Percentiles rank a stretch among this genome's conserved stretches.
These are phyloP conservation scores for Chloropsis cyanopogon DNA, from an alignment of 2,113 vertebrate species.

Conservation along the genomic window DNA sequence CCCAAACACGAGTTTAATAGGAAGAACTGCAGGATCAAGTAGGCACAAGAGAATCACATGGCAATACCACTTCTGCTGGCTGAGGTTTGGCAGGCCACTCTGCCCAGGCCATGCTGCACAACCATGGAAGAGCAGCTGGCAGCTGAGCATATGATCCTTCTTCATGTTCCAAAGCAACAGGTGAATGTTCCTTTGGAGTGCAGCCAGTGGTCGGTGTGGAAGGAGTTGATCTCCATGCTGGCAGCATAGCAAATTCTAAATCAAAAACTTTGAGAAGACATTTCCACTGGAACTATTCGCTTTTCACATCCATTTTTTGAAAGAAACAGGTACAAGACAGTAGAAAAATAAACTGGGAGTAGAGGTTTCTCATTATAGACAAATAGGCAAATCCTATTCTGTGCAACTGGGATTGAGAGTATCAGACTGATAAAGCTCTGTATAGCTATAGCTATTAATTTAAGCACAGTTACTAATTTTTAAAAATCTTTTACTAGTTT, in stretches of 20 bases:
- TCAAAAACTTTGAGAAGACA: background rate
- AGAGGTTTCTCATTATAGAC: background rate
- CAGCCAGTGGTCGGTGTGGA: background rate
- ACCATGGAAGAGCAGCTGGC: background rate
- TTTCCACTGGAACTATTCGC: background rate
- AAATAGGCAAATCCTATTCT: background rate
- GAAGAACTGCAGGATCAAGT: background rate
- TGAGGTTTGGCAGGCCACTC: background rate
- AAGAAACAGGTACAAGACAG: background rate
- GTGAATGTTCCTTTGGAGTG: background rate
- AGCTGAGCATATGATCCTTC: accelerated
- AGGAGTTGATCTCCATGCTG: background rate
- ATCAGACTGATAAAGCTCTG: background rate
- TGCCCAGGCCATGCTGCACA: background rate
- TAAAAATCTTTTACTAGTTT: background rate
- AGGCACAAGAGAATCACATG: background rate
- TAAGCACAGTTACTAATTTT: background rate
- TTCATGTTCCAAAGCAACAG: background rate
- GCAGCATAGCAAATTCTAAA: background rate
- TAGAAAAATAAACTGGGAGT: background rate
- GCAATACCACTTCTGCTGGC: background rate
- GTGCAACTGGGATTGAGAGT: background rate
- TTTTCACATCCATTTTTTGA: background rate
- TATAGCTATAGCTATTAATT: background rate
- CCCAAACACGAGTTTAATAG: background rate